Base-by-base conservation (phyloP, 2,797 vertebrate genomes). In the Coccyzus lansbergi region DNA sequence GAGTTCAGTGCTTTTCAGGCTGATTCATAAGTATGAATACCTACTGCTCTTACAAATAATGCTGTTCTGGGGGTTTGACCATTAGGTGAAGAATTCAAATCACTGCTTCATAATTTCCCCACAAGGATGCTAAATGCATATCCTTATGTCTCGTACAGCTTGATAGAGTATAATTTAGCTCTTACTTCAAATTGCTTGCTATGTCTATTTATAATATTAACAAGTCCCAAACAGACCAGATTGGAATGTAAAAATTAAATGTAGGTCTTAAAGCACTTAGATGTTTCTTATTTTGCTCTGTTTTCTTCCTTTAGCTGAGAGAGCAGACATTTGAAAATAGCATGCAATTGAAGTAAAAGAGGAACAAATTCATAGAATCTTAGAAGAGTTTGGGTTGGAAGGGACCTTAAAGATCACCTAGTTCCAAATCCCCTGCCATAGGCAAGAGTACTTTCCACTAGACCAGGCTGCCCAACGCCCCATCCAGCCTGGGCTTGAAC, bases 61-160 rank as follows among this genome's bases (percentile, higher is more conserved):
- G 52, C 8, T 83, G 33, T 77, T 82, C 63, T 79, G 33, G 12
- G 48, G 7, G 5, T 78, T 34, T 89, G 62, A 80, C 72, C 65
- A 56, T 86, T 92, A 93, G 49, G 33, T 76, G 63, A 63, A 79
- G 38, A 87, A 87, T 91, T 86, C 72, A 74, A 58, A 91, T 78
- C 65, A 92, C 52, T 68, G 42, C 9, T 85, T 91, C 42, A 33
- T 77, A 59, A 62, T 94, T 94, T 95, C 25, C 24, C 42, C 31
- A 40, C 62, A 77, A 67, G 63, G 46, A 60, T 14, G 42, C 22
- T 51, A 64, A 58, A 69, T 62, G 10, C 14, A 33, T 74, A 70
- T 29, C 31, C 67, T 88, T 86, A 74, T 2, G 9, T 53, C 75
- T 94, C 69, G 63, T 65, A 28, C 28, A 92, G 36, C 72, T 92